phyloP scores from a whole-genome alignment of 1,140 invertebrate species.

The Drosophila pseudoobscura region DNA sequence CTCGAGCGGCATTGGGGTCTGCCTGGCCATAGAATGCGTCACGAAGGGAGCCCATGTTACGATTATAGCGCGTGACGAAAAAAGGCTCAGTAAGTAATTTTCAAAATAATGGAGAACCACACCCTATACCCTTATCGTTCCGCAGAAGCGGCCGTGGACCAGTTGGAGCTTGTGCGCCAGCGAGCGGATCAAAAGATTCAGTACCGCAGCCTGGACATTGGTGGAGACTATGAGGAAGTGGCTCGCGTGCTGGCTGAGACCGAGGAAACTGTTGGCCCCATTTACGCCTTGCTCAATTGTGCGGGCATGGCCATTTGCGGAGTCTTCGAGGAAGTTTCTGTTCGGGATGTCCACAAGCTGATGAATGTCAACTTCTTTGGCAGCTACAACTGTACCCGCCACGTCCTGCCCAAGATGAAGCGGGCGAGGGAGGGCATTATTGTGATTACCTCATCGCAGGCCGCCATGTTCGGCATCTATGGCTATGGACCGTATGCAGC shows the following conservation, averaged over 20 bases:
- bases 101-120: not conserved
- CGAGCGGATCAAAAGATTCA: conserved; percentile 87
- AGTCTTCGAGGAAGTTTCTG: conserved; percentile 91
- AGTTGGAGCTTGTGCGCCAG: conserved; percentile 71
- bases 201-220: conserved; percentile 89
- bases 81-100: conserved; percentile 85
- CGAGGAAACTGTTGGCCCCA: conserved; percentile 88
- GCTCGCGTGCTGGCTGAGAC: conserved; percentile 86
- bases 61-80: conserved; percentile 92
- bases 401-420: conserved; percentile 89
- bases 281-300: conserved; percentile 96
- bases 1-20: conserved; percentile 97
- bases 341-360: conserved; percentile 88
- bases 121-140: not conserved
- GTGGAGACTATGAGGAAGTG: conserved; percentile 86
- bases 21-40: conserved; percentile 90
- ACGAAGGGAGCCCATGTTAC: conserved; percentile 93
- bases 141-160: conserved; percentile 71
- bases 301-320: conserved; percentile 93
- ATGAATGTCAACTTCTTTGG: conserved; percentile 90
- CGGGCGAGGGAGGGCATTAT: conserved; percentile 89
- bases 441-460: conserved; percentile 94
- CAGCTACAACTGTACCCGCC: conserved; percentile 88
- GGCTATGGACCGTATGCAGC: conserved; percentile 96
- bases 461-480: conserved; percentile 91